phyloP scores from a whole-genome alignment of 2,888 invertebrate genomes.

The Xestia rhomboidea region DNA sequence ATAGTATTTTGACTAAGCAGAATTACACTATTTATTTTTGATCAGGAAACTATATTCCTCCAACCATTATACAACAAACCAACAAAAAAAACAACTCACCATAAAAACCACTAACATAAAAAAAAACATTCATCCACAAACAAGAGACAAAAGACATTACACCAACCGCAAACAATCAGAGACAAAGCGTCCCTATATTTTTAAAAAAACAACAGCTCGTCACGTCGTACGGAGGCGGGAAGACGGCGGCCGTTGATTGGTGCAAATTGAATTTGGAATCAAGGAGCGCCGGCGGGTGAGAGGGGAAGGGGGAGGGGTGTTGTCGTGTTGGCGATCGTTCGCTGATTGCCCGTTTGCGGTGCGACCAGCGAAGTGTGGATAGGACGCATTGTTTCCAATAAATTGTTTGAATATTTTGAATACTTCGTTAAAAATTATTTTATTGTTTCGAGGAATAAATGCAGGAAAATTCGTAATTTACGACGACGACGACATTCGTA shows the following conservation, averaged over 20 bases:
- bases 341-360: constrained; percentile 90
- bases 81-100: constrained; percentile 11
- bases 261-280: constrained; percentile 91
- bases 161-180: constrained; percentile 68
- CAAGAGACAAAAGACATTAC: constrained; percentile 63
- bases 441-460: neutral
- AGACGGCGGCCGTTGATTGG: constrained; percentile 90
- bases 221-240: constrained; percentile 89
- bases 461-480: neutral
- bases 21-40: neutral
- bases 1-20: neutral
- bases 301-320: constrained; percentile 76
- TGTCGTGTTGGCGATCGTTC: constrained; percentile 90
- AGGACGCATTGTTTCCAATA: constrained; percentile 61
- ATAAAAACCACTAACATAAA: constrained; percentile 6
- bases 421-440: neutral
- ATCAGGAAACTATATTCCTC: neutral
- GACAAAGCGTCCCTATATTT: constrained; percentile 63
- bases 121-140: constrained; percentile 39
- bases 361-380: constrained; percentile 78
- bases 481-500: neutral
- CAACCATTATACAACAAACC: neutral
- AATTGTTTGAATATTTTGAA: neutral
- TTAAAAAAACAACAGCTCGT: constrained; percentile 71
- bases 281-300: constrained; percentile 75